Base-by-base conservation (phyloP, 2,113 vertebrate species). In the Baryphthengus martii region DNA sequence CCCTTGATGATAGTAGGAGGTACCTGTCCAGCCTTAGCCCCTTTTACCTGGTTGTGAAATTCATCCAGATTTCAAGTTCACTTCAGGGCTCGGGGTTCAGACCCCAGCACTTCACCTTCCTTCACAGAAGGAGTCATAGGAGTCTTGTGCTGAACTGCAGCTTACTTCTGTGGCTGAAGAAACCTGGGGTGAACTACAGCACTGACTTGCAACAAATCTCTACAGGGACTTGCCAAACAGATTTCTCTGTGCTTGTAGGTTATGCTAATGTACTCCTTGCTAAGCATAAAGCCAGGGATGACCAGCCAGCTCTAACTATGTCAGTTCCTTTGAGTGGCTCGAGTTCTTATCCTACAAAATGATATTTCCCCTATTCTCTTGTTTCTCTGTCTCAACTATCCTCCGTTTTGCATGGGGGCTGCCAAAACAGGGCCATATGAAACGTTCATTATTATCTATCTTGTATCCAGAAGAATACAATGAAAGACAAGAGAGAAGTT, bases 1-100 rank as follows among this genome's bases (percentile, higher is more conserved):
- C 95, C 96, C 96, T 96, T 96, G 96, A 95, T 90, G 96, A 92
- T 31, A 56, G 65, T 8, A 96, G 88, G 95, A 95, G 28, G 63
- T n/a, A n/a, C n/a, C n/a, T n/a, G n/a, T n/a, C n/a, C n/a, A n/a
- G n/a, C n/a, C n/a, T n/a, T n/a, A n/a, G n/a, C n/a, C n/a, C n/a
- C n/a, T n/a, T n/a, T n/a, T n/a, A n/a, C n/a, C n/a, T n/a, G n/a
- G n/a, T n/a, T n/a, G n/a, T n/a, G n/a, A n/a, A n/a, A n/a, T n/a
- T n/a, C n/a, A n/a, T n/a, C n/a, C n/a, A n/a, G n/a, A n/a, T n/a
- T n/a, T n/a, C n/a, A n/a, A n/a, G n/a, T n/a, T n/a, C n/a, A n/a
- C n/a, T n/a, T n/a, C n/a, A n/a, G n/a, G n/a, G n/a, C n/a, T n/a
- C n/a, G n/a, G n/a, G n/a, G n/a, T n/a, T n/a, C n/a, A n/a, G n/a